Evolutionary conservation across 2,888 invertebrate species (phyloP), one percentile per base, ranked within the genome.

Genomic region (Catocala sponsa): DNA sequence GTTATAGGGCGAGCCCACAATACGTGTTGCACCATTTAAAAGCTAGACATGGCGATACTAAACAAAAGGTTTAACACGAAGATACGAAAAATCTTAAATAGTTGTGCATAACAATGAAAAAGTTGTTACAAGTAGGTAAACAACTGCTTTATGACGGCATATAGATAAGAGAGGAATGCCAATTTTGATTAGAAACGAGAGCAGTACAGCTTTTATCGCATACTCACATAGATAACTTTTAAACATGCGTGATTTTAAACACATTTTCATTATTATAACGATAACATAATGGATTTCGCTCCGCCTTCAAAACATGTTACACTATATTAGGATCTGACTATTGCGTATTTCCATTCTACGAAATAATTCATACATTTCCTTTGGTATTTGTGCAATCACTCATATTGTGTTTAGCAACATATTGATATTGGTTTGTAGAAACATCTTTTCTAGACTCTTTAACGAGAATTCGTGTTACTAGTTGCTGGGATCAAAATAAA

Each of bases 111-210:
- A 83, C 78, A 83, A 83, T 83, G 79, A 81, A 84, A 86, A 80
- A 79, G 72, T 79, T 74, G 80, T 82, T 81, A 79, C 72, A 76
- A 84, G 74, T 82, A 81, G 74, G 84, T 83, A 88, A 87, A 89
- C 84, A 88, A 85, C 74, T 79, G 81, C 81, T 84, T 81, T 82
- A 82, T 87, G 87, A 86, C 87, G 86, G 77, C 82, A 81, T 65
- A 63, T 57, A 90, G 93, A 92, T 93, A 93, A 91, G 83, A 81
- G 71, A 78, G 89, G 92, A 92, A 93, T 92, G 90, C 87, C 85
- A 90, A 90, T 90, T 91, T 87, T 86, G 91, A 92, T 93, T 91
- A 91, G 85, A 87, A 92, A 91, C 85, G 87, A 90, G 90, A 90
- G 84, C 91, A 89, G 80, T 74, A 77, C 86, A 72, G 78, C 80